Evolutionary conservation across 2,797 vertebrate species (phyloP).

Genomic region (Rhodeus uyekii): DNA sequence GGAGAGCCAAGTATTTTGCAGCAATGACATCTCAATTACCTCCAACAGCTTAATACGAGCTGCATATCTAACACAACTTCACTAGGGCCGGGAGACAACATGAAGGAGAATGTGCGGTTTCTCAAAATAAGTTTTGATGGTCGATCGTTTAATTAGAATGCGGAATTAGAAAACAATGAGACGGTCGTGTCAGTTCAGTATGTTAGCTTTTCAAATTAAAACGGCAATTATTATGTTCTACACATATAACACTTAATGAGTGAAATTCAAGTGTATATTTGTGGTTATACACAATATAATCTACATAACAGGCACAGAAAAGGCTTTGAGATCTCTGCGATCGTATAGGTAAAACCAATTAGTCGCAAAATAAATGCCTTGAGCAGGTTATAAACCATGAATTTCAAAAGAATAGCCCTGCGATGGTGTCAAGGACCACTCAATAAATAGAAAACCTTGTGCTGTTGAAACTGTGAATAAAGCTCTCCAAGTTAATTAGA

Average conservation of each 20-base stretch:
- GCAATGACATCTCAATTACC: conserved; percentile 66
- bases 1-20: conserved; percentile 58
- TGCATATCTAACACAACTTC: conserved; percentile 51
- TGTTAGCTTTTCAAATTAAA: conserved; percentile 34
- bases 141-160: conserved; percentile 42
- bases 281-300: conserved; percentile 30
- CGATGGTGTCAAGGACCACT: conserved; percentile 36
- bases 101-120: conserved; percentile 48
- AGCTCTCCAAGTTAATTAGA: conserved; percentile 4
- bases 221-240: conserved; percentile 35
- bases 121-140: conserved; percentile 47
- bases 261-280: not conserved
- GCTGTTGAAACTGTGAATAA: conserved; percentile 3
- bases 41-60: conserved; percentile 62
- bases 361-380: conserved; percentile 64
- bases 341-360: conserved; percentile 68
- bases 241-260: not conserved
- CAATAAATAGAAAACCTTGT: conserved; percentile 39
- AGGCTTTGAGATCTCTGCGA: conserved; percentile 66
- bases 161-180: conserved; percentile 39
- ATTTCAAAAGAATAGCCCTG: conserved; percentile 48
- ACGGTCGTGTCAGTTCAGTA: conserved; percentile 4
- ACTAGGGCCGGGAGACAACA: conserved; percentile 39
- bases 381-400: conserved; percentile 62
- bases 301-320: conserved; percentile 50